A percentile compares a stretch with the other conserved stretches of the same genome.
phyloP scores from a whole-genome alignment of 2,888 invertebrate genomes.

The Tolmerus cingulatus region DNA sequence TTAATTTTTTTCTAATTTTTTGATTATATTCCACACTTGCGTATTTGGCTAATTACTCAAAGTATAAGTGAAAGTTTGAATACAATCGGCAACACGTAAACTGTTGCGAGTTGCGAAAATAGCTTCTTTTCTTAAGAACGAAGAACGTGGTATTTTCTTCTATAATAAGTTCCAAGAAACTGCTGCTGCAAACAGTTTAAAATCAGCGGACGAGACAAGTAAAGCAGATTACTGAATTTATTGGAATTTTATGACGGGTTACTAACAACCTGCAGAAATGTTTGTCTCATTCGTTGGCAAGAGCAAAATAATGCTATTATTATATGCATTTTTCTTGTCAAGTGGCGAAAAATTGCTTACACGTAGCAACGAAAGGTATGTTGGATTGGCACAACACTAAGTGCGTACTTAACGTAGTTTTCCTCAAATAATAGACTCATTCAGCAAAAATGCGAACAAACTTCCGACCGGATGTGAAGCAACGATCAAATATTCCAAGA shows the following conservation, averaged over 20 bases:
- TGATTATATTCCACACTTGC: background rate
- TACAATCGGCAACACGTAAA: background rate
- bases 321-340: background rate
- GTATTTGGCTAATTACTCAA: background rate
- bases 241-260: background rate
- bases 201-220: background rate
- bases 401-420: background rate
- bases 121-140: background rate
- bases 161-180: background rate
- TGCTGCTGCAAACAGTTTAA: background rate
- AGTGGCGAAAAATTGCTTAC: background rate
- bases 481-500: background rate
- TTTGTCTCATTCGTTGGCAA: background rate
- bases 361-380: background rate
- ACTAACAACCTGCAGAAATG: background rate
- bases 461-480: background rate
- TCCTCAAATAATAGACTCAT: background rate
- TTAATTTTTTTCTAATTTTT: background rate
- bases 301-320: background rate
- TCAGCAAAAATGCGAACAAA: background rate
- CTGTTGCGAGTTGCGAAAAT: background rate
- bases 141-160: background rate
- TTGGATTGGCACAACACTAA: background rate
- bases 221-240: background rate
- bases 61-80: background rate